Conservation (phyloP, 1,140 invertebrate species). For the Papilio aristodemus region DNA sequence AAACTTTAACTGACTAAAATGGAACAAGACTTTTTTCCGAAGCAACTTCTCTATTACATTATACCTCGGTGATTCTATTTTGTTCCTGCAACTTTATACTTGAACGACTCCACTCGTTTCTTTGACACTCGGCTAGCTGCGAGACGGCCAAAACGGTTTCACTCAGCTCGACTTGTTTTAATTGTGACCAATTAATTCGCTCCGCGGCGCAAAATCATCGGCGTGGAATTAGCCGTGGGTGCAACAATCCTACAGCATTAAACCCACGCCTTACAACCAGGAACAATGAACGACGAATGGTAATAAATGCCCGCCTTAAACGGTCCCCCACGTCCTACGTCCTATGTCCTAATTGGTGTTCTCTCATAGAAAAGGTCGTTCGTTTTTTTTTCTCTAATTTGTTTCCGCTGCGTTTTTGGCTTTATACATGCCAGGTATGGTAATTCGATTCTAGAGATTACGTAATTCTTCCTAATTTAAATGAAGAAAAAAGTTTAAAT, state of each 20-base stretch:
- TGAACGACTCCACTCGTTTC: conserved; percentile 14
- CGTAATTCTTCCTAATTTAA: conserved; percentile 12
- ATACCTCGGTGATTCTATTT: no score
- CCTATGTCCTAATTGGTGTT: conserved; percentile 20
- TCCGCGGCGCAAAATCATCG: conserved; percentile 56
- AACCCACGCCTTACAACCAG: conserved; percentile 48
- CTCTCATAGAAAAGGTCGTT: conserved; percentile 18
- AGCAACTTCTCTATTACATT: no score
- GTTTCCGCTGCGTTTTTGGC: conserved; percentile 23
- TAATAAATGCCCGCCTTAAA: conserved; percentile 37
- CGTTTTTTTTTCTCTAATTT: conserved; percentile 18
- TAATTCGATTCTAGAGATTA: conserved; percentile 10
- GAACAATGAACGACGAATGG: conserved; percentile 60
- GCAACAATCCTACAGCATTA: conserved; percentile 55
- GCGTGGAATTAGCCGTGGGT: conserved; percentile 54
- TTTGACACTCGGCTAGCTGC: neutral
- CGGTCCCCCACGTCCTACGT: conserved; percentile 39
- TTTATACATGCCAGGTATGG: conserved; percentile 4
- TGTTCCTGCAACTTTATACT: neutral
- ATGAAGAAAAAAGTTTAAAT: neutral
- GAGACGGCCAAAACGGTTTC: conserved; percentile 42
- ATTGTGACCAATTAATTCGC: conserved; percentile 63
- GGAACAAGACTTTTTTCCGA: no score
- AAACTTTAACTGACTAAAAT: no score
- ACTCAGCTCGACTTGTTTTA: conserved; percentile 42